Evolutionary conservation across 2,113 vertebrate genomes (phyloP).

Genomic region (Falco punctatus): DNA sequence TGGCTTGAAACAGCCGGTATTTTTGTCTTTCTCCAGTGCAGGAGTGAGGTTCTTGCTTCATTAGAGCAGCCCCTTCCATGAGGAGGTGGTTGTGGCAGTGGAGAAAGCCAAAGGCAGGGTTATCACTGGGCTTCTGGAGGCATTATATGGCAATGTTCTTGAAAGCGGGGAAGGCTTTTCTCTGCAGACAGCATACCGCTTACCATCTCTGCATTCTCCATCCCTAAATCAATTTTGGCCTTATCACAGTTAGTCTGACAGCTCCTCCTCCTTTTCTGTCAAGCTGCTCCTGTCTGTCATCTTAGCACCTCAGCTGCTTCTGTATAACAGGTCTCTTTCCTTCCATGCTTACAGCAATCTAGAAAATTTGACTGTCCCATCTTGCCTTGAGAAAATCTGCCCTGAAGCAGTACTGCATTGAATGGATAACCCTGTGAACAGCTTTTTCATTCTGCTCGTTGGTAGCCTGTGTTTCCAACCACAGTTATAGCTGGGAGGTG

Average conservation of each 20-base stretch:
- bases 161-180: neutral
- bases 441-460: neutral
- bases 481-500: conserved; percentile 3
- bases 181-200: neutral
- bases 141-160: neutral
- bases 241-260: conserved; percentile 35
- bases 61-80: neutral
- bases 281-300: conserved; percentile 50
- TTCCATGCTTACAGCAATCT: conserved; percentile 26
- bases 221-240: conserved; percentile 23
- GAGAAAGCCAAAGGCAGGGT: neutral
- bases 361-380: conserved; percentile 13
- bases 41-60: neutral
- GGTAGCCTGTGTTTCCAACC: neutral
- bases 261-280: conserved; percentile 48
- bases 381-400: conserved; percentile 13
- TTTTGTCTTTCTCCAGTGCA: neutral
- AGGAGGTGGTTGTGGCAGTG: neutral
- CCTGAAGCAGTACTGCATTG: neutral
- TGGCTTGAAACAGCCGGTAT: neutral
- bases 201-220: neutral
- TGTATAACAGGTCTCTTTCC: conserved; percentile 54
- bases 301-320: conserved; percentile 59
- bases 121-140: neutral
- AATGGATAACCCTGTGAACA: conserved; percentile 16